Conservation (phyloP, 1,140 invertebrate genomes). For the Formica selysi region DNA sequence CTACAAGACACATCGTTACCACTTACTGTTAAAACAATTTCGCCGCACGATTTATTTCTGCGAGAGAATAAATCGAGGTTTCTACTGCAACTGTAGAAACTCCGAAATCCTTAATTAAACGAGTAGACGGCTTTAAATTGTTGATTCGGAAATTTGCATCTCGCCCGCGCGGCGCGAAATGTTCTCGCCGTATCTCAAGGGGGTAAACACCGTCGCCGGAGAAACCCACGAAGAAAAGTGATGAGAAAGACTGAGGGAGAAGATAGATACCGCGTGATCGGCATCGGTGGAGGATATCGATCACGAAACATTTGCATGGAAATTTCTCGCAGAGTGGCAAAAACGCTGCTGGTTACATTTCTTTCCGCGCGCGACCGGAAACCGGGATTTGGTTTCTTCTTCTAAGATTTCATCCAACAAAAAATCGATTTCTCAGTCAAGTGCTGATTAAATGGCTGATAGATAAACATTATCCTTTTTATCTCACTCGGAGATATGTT, state of each 20-base stretch:
- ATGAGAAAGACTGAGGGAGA: constrained; percentile 24
- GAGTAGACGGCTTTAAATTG: constrained; percentile 49
- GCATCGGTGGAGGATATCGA: constrained; percentile 45
- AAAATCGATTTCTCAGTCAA: not conserved
- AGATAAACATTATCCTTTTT: not conserved
- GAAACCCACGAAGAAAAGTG: constrained; percentile 40
- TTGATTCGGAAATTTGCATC: constrained; percentile 61
- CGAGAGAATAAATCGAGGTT: constrained; percentile 48
- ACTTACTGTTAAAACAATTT: not conserved
- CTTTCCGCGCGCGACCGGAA: constrained; percentile 3
- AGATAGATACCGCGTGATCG: constrained; percentile 19
- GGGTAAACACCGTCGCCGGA: constrained; percentile 35
- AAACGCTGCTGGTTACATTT: constrained; percentile 20
- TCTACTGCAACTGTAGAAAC: constrained; percentile 18
- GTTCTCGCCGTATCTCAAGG: constrained; percentile 28
- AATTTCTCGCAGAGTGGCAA: constrained; percentile 37
- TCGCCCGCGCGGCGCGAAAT: constrained; percentile 3
- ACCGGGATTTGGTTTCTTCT: not conserved
- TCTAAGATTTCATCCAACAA: constrained; percentile 19
- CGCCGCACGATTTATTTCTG: constrained; percentile 32
- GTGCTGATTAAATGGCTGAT: not conserved
- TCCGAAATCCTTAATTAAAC: constrained; percentile 59
- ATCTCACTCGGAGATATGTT: not conserved
- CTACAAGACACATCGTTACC: constrained; percentile 16
- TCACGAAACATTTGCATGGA: constrained; percentile 64